Evolutionary conservation across 92 coral and sea anemone species (phyloP).

Genomic region (Bergia sp.): DNA sequence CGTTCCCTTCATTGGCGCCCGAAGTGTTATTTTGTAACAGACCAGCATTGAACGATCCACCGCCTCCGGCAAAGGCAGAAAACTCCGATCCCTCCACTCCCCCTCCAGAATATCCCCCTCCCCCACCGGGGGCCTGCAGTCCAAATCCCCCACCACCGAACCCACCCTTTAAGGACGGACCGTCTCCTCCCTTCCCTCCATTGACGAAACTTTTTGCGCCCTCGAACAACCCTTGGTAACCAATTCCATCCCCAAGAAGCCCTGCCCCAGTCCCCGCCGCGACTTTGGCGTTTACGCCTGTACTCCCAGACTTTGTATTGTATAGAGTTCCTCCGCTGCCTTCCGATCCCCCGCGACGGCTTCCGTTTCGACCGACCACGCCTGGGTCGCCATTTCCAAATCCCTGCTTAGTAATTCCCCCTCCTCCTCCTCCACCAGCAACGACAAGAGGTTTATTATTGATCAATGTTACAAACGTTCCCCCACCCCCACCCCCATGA

Average conservation of each 20-base stretch:
- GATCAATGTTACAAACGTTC: constrained; percentile 66
- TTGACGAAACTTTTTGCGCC: constrained; percentile 50
- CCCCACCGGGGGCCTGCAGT: constrained; percentile 59
- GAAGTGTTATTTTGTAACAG: constrained; percentile 12
- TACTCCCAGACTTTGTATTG: constrained; percentile 22
- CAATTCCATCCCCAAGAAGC: constrained; percentile 52
- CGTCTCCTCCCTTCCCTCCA: constrained; percentile 63
- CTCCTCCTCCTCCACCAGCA: constrained; percentile 98
- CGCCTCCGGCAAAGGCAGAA: constrained; percentile 68
- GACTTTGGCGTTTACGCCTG: background rate
- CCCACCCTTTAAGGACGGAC: constrained; percentile 44
- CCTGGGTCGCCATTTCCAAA: constrained; percentile 85
- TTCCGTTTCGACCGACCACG: constrained; percentile 67
- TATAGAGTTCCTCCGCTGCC: constrained; percentile 76
- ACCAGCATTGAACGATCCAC: constrained; percentile 60
- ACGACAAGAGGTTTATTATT: constrained; percentile 62
- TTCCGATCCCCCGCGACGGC: constrained; percentile 70
- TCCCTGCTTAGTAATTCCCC: constrained; percentile 52
- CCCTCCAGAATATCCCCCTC: constrained; percentile 91
- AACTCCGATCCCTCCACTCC: constrained; percentile 55
- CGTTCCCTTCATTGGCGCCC: constrained; percentile 39
- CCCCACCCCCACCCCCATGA: constrained; percentile 97
- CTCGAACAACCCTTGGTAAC: background rate
- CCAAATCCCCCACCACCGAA: constrained; percentile 72
- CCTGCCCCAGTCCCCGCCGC: constrained; percentile 59